Evolutionary conservation across 2,888 invertebrate genomes (phyloP).

Genomic region (Platypus cylindrus): DNA sequence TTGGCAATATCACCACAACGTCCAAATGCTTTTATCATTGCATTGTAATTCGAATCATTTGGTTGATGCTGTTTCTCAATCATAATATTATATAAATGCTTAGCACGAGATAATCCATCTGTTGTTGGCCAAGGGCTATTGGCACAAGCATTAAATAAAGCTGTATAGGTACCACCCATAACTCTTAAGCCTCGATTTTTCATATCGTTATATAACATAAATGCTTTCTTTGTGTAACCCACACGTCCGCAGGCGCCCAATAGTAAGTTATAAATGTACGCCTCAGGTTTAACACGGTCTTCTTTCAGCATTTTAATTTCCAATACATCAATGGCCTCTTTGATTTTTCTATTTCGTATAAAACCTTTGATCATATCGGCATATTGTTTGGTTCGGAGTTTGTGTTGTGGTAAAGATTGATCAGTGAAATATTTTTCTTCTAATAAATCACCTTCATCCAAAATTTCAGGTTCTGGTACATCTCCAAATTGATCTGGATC

Average conservation of each 20-base stretch:
- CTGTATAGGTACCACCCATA: constrained; percentile 65
- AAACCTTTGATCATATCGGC: constrained; percentile 57
- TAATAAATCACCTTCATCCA: constrained; percentile 41
- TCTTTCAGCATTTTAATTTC: constrained; percentile 63
- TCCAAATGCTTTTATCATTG: constrained; percentile 87
- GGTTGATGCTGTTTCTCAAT: constrained; percentile 53
- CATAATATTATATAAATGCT: constrained; percentile 53
- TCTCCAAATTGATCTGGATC: constrained; percentile 50
- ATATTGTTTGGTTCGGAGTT: constrained; percentile 51
- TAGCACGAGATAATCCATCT: constrained; percentile 58
- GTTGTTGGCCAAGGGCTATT: constrained; percentile 53
- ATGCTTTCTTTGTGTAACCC: constrained; percentile 79
- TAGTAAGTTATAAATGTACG: constrained; percentile 70
- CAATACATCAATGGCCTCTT: constrained; percentile 67
- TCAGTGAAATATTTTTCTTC: constrained; percentile 47
- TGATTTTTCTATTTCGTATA: constrained; percentile 48
- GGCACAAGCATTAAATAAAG: constrained; percentile 79
- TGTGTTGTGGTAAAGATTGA: constrained; percentile 36
- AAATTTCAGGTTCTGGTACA: constrained; percentile 23
- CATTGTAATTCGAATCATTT: constrained; percentile 68
- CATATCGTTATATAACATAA: constrained; percentile 72
- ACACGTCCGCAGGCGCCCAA: constrained; percentile 71
- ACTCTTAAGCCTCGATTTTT: constrained; percentile 56
- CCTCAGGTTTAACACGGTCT: constrained; percentile 66
- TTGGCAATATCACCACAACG: constrained; percentile 63